Conservation (phyloP, 2,797 vertebrate species). For the Dendrocincla tyrannina region DNA sequence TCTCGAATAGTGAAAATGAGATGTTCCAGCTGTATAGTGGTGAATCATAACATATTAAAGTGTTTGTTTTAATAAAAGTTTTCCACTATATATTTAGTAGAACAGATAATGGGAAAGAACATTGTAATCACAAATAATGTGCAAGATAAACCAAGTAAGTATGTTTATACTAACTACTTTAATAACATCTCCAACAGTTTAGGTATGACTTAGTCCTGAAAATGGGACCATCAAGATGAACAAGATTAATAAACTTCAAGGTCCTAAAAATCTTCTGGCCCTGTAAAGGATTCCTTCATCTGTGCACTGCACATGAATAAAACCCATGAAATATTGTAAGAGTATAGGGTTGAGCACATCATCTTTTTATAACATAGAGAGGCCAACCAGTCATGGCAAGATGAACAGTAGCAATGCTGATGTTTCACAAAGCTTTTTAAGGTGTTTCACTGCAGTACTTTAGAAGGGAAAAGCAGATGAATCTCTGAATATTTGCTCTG, state of each 20-base stretch:
- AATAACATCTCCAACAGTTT: background rate
- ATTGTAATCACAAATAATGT: background rate
- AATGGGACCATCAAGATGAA: background rate
- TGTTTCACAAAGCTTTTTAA: background rate
- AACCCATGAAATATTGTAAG: background rate
- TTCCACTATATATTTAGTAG: background rate
- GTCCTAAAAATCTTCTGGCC: background rate
- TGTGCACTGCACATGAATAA: background rate
- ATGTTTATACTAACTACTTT: background rate
- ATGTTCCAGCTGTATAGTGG: background rate
- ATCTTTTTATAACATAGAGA: background rate
- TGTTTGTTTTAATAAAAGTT: background rate
- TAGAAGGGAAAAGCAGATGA: background rate
- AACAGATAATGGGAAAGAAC: background rate
- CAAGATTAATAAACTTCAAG: background rate
- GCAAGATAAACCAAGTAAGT: background rate
- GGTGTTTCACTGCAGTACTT: background rate
- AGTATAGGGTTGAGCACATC: background rate
- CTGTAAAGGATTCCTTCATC: background rate
- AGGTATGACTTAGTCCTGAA: background rate
- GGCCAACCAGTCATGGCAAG: background rate
- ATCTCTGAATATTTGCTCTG: background rate
- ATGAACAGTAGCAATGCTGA: background rate
- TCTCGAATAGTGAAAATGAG: background rate
- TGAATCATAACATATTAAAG: background rate